Percentiles rank a stretch among this genome's conserved stretches.
These are phyloP conservation scores for Phalacrocorax brasilianus DNA, from an alignment of 2,113 vertebrate species.

Conservation along the genomic window DNA sequence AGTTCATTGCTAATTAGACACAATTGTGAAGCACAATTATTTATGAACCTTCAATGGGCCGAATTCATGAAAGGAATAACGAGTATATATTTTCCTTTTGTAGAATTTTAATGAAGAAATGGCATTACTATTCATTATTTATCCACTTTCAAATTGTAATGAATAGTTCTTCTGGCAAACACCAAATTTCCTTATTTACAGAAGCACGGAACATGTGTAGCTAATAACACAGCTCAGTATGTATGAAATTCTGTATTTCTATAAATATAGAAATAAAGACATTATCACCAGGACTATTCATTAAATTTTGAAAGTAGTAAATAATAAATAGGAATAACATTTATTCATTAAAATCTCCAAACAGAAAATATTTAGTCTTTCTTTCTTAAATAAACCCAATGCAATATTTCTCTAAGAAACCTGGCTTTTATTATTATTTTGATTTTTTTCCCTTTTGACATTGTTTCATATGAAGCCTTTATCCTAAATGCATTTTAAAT, in stretches of 20 bases:
- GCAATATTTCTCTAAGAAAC: slow-evolving; percentile 1
- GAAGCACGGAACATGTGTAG: slow-evolving; percentile 56
- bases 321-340: slow-evolving; percentile 54
- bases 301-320: slow-evolving; percentile 60
- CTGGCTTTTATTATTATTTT: not conserved
- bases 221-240: slow-evolving; percentile 52
- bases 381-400: not conserved
- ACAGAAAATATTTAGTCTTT: slow-evolving; percentile 9
- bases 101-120: slow-evolving; percentile 74
- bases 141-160: slow-evolving; percentile 72
- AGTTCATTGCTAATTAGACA: slow-evolving; percentile 73
- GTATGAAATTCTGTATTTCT: slow-evolving; percentile 55
- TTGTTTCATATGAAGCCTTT: not conserved
- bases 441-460: not conserved
- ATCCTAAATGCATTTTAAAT: slow-evolving; percentile 44
- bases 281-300: slow-evolving; percentile 64
- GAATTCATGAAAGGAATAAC: slow-evolving; percentile 70
- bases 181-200: slow-evolving; percentile 74
- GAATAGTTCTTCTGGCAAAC: slow-evolving; percentile 71
- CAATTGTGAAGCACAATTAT: slow-evolving; percentile 68
- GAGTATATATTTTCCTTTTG: slow-evolving; percentile 69
- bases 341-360: slow-evolving; percentile 51
- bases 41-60: slow-evolving; percentile 69
- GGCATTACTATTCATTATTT: slow-evolving; percentile 69
- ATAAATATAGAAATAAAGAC: slow-evolving; percentile 65